A percentile compares a stretch with the other conserved stretches of the same genome.
phyloP scores from a whole-genome alignment of 2,113 vertebrate species.

The Trichechus manatus region DNA sequence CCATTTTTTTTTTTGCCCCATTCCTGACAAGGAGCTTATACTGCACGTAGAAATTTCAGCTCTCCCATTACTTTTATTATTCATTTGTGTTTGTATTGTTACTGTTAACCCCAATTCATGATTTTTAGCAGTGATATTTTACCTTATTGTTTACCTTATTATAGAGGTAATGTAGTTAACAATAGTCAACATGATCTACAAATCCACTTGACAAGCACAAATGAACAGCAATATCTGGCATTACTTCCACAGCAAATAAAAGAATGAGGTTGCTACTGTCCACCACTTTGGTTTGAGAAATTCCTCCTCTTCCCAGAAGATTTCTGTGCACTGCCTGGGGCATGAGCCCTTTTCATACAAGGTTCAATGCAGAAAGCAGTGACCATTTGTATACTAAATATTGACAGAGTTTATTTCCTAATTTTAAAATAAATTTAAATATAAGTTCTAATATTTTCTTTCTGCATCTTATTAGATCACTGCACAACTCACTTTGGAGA shows the following conservation, averaged over 20 bases:
- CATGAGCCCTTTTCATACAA: neutral
- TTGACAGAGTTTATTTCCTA: neutral
- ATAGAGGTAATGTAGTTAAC: neutral
- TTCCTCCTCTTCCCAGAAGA: neutral
- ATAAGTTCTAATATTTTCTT: neutral
- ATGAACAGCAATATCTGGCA: neutral
- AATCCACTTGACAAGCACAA: neutral
- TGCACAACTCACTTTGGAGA: neutral
- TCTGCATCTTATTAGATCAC: neutral
- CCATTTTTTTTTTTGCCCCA: neutral
- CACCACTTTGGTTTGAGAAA: neutral
- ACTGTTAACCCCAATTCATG: neutral
- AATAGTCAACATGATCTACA: neutral
- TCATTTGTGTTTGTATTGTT: conserved; percentile 33
- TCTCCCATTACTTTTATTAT: conserved; percentile 23
- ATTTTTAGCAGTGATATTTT: neutral
- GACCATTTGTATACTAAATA: neutral
- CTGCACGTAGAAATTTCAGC: neutral
- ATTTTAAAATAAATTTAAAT: conserved; percentile 25
- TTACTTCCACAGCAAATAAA: neutral
- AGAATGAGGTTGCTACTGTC: neutral
- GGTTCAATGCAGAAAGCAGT: neutral
- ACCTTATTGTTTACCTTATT: conserved; percentile 3
- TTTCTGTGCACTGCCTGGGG: neutral
- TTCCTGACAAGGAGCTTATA: neutral